These are phyloP conservation scores for Eulithis testata DNA, from an alignment of 2,888 invertebrate genomes.

Conservation along the genomic window DNA sequence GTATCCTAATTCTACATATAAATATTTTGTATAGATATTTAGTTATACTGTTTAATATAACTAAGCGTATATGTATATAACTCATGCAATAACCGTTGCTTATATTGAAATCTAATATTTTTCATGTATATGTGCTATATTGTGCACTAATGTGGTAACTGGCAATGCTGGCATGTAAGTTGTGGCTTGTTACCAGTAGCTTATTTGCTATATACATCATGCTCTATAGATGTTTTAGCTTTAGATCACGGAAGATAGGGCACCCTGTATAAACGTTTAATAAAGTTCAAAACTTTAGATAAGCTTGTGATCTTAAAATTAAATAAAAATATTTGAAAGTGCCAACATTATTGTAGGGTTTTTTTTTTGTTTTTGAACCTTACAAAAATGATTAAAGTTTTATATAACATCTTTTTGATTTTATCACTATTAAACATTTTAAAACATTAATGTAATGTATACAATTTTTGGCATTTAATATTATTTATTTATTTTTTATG, in stretches of 20 bases:
- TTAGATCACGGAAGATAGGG: not conserved
- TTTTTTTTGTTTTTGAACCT: not conserved
- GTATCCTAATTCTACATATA: conserved; percentile 15
- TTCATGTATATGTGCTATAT: not conserved
- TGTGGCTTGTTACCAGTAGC: not conserved
- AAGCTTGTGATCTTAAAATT: conserved; percentile 4
- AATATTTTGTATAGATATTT: conserved; percentile 15
- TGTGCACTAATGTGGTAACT: no score
- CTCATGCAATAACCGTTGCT: conserved; percentile 12
- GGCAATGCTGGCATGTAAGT: not conserved
- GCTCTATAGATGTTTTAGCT: not conserved
- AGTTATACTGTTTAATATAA: conserved; percentile 9
- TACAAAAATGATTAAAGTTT: not conserved
- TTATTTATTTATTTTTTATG: not conserved
- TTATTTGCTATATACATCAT: not conserved
- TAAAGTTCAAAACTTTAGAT: conserved; percentile 9
- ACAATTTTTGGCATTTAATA: not conserved
- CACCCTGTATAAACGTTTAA: conserved; percentile 1
- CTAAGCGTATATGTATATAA: conserved; percentile 18
- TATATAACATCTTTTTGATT: not conserved
- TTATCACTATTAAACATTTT: not conserved
- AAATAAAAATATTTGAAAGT: conserved; percentile 6
- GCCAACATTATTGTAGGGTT: conserved; percentile 6
- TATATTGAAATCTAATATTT: not conserved
- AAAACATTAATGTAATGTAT: not conserved